phyloP scores from a whole-genome alignment of 2,113 vertebrate genomes.

The Numida meleagris region DNA sequence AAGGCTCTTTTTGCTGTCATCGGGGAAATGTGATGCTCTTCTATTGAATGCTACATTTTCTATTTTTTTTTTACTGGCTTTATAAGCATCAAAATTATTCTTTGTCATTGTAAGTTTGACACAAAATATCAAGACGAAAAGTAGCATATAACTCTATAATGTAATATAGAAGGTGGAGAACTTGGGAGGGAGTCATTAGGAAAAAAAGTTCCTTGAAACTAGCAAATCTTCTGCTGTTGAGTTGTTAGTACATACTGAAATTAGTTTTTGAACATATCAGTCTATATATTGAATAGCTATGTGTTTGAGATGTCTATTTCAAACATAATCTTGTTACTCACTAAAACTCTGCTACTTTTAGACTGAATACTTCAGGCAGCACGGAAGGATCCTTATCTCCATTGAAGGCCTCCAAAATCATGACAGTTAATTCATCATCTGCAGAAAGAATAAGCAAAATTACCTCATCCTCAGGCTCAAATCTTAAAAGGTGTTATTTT shows the following conservation, averaged over 20 bases:
- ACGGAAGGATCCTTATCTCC: constrained; percentile 78
- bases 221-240: not conserved
- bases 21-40: not conserved
- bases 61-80: not conserved
- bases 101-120: not conserved
- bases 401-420: constrained; percentile 85
- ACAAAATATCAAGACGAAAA: not conserved
- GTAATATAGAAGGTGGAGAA: not conserved
- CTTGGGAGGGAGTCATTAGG: not conserved
- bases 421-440: constrained; percentile 78
- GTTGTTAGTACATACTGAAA: not conserved
- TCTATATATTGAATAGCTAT: not conserved
- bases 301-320: not conserved
- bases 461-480: constrained; percentile 72
- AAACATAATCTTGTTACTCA: not conserved
- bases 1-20: not conserved
- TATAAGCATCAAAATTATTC: not conserved
- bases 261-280: not conserved
- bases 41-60: not conserved
- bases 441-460: constrained; percentile 85
- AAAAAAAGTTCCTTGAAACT: not conserved
- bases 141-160: not conserved
- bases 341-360: constrained; percentile 53
- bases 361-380: constrained; percentile 75
- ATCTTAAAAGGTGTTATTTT: constrained; percentile 83